Evolutionary conservation across 1,140 invertebrate genomes (phyloP).

Genomic region (Lasaia peninsularis): DNA sequence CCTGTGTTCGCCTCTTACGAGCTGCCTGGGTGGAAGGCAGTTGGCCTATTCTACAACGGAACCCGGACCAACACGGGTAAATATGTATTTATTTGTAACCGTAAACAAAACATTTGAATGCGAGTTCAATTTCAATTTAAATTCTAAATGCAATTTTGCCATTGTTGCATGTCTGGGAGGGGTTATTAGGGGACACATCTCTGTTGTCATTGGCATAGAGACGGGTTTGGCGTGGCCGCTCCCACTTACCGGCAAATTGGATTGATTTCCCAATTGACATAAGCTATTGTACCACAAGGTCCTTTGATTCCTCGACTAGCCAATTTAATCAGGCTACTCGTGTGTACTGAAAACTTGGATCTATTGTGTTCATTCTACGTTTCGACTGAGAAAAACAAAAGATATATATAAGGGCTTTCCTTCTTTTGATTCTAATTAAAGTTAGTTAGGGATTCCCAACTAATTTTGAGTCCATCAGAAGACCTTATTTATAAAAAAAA

Average conservation of each 20-base stretch:
- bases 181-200: not conserved
- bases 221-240: not conserved
- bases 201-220: not conserved
- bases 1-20: too few relatives aligned
- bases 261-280: constrained; percentile 10
- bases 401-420: too few relatives aligned
- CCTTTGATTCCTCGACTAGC: constrained; percentile 2
- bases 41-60: too few relatives aligned
- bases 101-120: not conserved
- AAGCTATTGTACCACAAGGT: constrained; percentile 6
- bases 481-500: too few relatives aligned
- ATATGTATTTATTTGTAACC: not conserved
- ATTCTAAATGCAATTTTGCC: constrained; percentile 3
- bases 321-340: not conserved
- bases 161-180: not conserved
- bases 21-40: too few relatives aligned
- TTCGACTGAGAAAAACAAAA: too few relatives aligned
- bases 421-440: too few relatives aligned
- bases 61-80: too few relatives aligned
- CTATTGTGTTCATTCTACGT: too few relatives aligned
- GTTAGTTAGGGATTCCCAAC: too few relatives aligned
- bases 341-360: too few relatives aligned
- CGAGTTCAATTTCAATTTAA: not conserved
- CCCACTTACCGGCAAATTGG: not conserved
- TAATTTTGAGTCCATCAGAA: too few relatives aligned